Percentiles rank a stretch among this genome's conserved stretches.
phyloP scores from a whole-genome alignment of 2,888 invertebrate species.

The Abscondita cerata region DNA sequence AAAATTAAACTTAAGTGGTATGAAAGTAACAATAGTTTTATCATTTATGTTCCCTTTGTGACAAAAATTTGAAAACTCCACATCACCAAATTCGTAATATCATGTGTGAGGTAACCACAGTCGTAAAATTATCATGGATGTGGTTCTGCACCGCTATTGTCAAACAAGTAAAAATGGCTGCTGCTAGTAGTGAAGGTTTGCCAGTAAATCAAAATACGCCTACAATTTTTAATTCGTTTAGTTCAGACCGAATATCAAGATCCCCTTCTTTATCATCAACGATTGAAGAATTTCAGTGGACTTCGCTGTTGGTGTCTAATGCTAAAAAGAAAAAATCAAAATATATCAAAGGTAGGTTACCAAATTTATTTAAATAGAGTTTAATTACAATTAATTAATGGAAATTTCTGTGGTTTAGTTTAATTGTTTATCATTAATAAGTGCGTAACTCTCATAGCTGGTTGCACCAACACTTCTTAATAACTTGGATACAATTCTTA shows the following conservation, averaged over 20 bases:
- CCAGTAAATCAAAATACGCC: slow-evolving; percentile 52
- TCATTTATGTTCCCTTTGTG: too few relatives aligned
- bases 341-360: slow-evolving; percentile 9
- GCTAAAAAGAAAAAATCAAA: slow-evolving; percentile 40
- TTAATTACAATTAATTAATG: too few relatives aligned
- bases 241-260: slow-evolving; percentile 56
- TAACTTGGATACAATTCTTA: not conserved
- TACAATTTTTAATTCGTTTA: slow-evolving; percentile 36
- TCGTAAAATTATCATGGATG: not conserved
- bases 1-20: too few relatives aligned
- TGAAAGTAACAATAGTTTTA: too few relatives aligned
- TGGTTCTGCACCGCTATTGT: not conserved
- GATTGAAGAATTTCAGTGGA: slow-evolving; percentile 58
- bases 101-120: not conserved
- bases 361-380: not conserved
- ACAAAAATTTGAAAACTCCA: too few relatives aligned
- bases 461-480: too few relatives aligned
- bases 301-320: slow-evolving; percentile 50
- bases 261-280: slow-evolving; percentile 66
- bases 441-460: not conserved
- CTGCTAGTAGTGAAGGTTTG: slow-evolving; percentile 58
- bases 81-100: too few relatives aligned
- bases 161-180: slow-evolving; percentile 47
- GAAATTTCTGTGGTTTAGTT: too few relatives aligned
- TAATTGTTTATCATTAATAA: too few relatives aligned